Evolutionary conservation across 53 echinoderm and acorn worm genomes (phyloP).

Genomic region (Henricia sp.): DNA sequence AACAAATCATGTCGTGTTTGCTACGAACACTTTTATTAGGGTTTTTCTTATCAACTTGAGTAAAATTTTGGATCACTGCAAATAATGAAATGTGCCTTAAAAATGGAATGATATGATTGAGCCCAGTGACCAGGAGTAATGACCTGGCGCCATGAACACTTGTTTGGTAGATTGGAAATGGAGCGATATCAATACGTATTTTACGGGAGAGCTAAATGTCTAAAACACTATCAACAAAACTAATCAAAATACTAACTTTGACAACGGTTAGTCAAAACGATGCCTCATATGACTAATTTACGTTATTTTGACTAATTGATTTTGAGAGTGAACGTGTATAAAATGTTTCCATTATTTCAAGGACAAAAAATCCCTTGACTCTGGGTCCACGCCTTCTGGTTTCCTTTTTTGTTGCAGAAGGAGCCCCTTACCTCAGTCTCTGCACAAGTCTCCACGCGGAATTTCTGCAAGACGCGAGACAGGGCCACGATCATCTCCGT

Average conservation of each 20-base stretch:
- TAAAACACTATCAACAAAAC: too few relatives aligned
- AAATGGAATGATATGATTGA: too few relatives aligned
- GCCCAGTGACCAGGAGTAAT: too few relatives aligned
- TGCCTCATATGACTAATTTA: not conserved
- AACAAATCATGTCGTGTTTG: too few relatives aligned
- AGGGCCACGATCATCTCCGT: slow-evolving; percentile 27
- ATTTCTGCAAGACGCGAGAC: slow-evolving; percentile 8
- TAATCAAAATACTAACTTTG: not conserved
- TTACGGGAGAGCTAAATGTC: too few relatives aligned
- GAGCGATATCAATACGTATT: too few relatives aligned
- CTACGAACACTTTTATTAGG: too few relatives aligned
- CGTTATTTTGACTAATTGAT: not conserved
- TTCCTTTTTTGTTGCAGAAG: not conserved
- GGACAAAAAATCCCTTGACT: not conserved
- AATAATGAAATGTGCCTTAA: too few relatives aligned
- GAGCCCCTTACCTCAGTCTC: slow-evolving; percentile 37
- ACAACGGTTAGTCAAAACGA: not conserved
- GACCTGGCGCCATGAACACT: too few relatives aligned
- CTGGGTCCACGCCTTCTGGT: not conserved
- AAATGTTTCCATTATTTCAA: not conserved
- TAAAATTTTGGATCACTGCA: too few relatives aligned
- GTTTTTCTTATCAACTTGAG: too few relatives aligned
- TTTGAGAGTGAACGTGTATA: not conserved
- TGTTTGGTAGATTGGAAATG: too few relatives aligned
- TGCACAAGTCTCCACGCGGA: slow-evolving; percentile 25